These are phyloP conservation scores for Leptopilina drosophilae DNA, from an alignment of 2,888 invertebrate genomes.

Conservation along the genomic window DNA sequence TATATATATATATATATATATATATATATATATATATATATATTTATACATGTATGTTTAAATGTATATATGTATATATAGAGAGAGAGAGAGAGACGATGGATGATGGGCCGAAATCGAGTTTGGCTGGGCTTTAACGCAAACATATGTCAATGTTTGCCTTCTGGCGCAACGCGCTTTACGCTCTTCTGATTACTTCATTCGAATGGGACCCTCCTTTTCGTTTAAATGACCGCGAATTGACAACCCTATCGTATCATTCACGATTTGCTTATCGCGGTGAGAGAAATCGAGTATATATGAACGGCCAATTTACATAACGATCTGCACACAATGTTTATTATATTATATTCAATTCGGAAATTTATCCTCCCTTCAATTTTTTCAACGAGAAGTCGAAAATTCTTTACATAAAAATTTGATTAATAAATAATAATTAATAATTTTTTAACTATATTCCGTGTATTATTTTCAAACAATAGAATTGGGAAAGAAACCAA, in stretches of 20 bases:
- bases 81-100: not conserved
- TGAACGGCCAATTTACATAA: constrained; percentile 28
- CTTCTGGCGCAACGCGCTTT: constrained; percentile 69
- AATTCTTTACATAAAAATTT: no score
- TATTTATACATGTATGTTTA: no score
- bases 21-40: no score
- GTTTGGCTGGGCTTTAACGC: constrained; percentile 61
- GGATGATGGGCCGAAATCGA: constrained; percentile 18
- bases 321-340: not conserved
- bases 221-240: constrained; percentile 39
- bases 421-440: no score
- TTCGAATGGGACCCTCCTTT: constrained; percentile 49
- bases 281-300: constrained; percentile 29
- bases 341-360: not conserved
- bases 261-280: constrained; percentile 29
- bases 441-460: no score
- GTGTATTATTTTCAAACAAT: no score
- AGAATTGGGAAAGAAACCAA: no score
- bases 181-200: constrained; percentile 69
- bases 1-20: no score
- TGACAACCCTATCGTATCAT: constrained; percentile 32
- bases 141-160: constrained; percentile 75
- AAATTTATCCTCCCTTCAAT: not conserved
- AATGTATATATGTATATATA: no score
- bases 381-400: no score